Conservation (phyloP, 2,888 invertebrate genomes). For the Troides oblongomaculatus region DNA sequence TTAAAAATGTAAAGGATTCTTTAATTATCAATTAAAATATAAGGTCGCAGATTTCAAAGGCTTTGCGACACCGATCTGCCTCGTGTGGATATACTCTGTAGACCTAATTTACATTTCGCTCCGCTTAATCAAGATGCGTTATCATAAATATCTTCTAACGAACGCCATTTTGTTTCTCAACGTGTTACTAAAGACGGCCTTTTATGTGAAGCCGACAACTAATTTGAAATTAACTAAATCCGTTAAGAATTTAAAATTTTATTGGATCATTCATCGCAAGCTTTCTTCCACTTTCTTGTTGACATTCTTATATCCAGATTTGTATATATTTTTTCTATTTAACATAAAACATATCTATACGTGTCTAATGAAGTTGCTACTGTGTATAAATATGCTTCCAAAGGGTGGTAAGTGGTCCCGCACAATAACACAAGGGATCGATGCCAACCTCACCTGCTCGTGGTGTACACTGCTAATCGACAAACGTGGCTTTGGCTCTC, state of each 20-base stretch:
- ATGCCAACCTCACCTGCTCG: too few relatives aligned
- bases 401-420: too few relatives aligned
- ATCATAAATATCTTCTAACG: constrained; percentile 15
- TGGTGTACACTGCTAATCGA: too few relatives aligned
- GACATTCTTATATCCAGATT: background rate
- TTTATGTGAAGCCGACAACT: constrained; percentile 2
- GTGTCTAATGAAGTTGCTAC: too few relatives aligned
- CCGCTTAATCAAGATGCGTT: constrained; percentile 3
- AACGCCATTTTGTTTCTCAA: constrained; percentile 8
- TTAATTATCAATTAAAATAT: background rate
- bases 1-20: background rate
- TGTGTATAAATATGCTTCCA: too few relatives aligned
- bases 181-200: constrained; percentile 6
- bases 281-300: background rate
- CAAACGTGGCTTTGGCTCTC: too few relatives aligned
- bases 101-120: constrained; percentile 13
- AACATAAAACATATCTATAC: too few relatives aligned
- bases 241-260: constrained; percentile 10
- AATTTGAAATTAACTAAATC: constrained; percentile 2
- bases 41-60: background rate
- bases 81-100: constrained; percentile 6
- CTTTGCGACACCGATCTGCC: background rate
- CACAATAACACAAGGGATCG: too few relatives aligned
- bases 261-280: background rate
- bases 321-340: background rate